Base-by-base conservation (phyloP, 2,797 vertebrate species). In the Thripadectes ignobilis region DNA sequence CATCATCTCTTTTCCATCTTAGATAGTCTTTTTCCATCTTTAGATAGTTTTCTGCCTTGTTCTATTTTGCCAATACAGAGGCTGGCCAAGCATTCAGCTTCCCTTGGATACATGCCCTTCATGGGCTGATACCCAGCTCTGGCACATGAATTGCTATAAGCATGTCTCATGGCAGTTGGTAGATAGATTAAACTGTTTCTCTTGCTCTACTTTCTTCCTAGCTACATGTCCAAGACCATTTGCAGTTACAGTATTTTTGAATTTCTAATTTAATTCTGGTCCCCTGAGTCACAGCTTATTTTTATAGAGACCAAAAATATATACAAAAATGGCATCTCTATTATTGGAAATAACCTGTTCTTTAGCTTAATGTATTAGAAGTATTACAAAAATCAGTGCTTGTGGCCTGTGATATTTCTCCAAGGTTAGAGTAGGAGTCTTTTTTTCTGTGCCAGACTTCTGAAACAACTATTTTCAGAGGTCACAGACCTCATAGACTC, bases 401-500 rank as follows among this genome's bases (percentile, higher is more conserved):
- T 81, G n/a, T 63, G 26, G 36, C 16, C 46, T 62, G 30, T 45
- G 13, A 16, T 76, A 32, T 87, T 85, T 92, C 39, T 75, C 7
- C 69, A 88, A 78, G 46, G 51, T 83, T 88, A 86, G 24, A 76
- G 11, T 8, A 57, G 6, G 43, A 74, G 38, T 36, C 6, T 1
- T 68, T 89, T 79, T 38, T 43, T 16, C n/a, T 55, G 22, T 69
- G 17, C 12, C 14, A 73, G 36, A 41, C 51, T 84, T 87, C 51
- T 87, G 59, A 93, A 92, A 74, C 24, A 80, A 83, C 27, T 80
- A 49, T 88, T 94, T 91, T 69, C 41, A 83, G 79, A 89, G 49
- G 41, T 83, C 62, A 57, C 4, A 80, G 48, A 49, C 32, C 59
- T 67, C 18, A 81, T 7, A 85, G 41, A 38, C 10, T 48, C 20